A percentile compares a stretch with the other conserved stretches of the same genome.
Conservation (phyloP, 2,797 vertebrate genomes). For the Thunnus albacares region DNA sequence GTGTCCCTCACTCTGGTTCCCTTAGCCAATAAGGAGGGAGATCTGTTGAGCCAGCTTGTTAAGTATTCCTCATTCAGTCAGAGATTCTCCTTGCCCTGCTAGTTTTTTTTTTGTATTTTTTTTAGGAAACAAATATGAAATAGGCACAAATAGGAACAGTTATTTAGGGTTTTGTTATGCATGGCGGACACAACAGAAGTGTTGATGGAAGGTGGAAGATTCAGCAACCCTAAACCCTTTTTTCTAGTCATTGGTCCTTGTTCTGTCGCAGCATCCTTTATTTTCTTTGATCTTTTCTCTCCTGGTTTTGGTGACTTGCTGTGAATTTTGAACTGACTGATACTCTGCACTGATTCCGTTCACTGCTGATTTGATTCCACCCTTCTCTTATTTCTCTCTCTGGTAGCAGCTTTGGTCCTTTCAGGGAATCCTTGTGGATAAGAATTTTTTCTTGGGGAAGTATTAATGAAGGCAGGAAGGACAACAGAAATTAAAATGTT, state of each 20-base stretch:
- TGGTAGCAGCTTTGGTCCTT: constrained; percentile 7
- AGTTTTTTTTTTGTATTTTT: constrained; percentile 22
- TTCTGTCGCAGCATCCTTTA: constrained; percentile 12
- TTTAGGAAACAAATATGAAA: constrained; percentile 54
- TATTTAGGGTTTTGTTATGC: constrained; percentile 42
- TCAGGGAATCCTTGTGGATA: constrained; percentile 8
- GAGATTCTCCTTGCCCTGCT: constrained; percentile 8
- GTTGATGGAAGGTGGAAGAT: constrained; percentile 43
- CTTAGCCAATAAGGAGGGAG: constrained; percentile 33
- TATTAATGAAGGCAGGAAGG: not conserved
- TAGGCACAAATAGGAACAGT: constrained; percentile 28
- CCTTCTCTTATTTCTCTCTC: constrained; percentile 1
- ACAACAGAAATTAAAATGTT: not conserved
- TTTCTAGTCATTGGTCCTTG: constrained; percentile 12
- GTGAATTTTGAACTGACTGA: constrained; percentile 32
- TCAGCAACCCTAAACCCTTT: constrained; percentile 8
- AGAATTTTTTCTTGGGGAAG: constrained; percentile 1
- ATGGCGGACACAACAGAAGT: constrained; percentile 22
- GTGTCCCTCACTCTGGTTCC: constrained; percentile 15
- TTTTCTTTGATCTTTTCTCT: constrained; percentile 29
- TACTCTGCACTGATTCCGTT: constrained; percentile 8
- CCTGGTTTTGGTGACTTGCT: constrained; percentile 18
- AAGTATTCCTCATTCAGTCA: constrained; percentile 41
- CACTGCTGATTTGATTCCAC: constrained; percentile 5
- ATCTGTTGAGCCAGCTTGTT: constrained; percentile 54